phyloP scores from a whole-genome alignment of 2,797 vertebrate species.

The Sebastes dallii region DNA sequence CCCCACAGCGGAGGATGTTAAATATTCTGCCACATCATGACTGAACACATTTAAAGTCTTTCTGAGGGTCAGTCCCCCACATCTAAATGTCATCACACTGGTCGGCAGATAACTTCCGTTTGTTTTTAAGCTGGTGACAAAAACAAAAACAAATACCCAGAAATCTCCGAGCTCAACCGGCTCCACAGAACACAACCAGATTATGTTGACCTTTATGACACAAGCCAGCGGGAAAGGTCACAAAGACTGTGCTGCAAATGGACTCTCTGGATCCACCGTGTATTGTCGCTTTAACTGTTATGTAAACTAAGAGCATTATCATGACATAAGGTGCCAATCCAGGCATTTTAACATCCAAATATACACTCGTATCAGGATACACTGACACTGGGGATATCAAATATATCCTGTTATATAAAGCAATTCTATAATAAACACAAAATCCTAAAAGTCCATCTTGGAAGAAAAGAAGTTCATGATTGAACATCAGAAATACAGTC shows the following conservation, averaged over 20 bases:
- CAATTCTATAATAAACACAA: not conserved
- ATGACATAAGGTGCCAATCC: conserved; percentile 36
- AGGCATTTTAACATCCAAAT: conserved; percentile 25
- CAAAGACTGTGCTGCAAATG: conserved; percentile 10
- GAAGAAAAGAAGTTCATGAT: not conserved
- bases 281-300: conserved; percentile 41
- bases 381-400: not conserved
- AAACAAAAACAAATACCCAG: not conserved
- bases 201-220: conserved; percentile 12
- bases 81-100: not conserved
- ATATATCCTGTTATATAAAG: conserved; percentile 33
- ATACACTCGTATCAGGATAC: not conserved
- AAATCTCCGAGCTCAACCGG: not conserved
- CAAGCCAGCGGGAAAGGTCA: conserved; percentile 3
- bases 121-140: not conserved
- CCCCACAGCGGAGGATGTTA: not conserved
- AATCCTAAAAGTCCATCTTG: not conserved
- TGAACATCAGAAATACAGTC: not conserved
- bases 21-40: not conserved
- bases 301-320: conserved; percentile 68
- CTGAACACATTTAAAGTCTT: not conserved
- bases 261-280: conserved; percentile 26
- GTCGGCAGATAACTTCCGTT: not conserved
- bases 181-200: not conserved
- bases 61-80: not conserved